Evolutionary conservation across 2,113 vertebrate species (phyloP), one percentile per base, ranked within the genome.

Genomic region (Cyanistes caeruleus): DNA sequence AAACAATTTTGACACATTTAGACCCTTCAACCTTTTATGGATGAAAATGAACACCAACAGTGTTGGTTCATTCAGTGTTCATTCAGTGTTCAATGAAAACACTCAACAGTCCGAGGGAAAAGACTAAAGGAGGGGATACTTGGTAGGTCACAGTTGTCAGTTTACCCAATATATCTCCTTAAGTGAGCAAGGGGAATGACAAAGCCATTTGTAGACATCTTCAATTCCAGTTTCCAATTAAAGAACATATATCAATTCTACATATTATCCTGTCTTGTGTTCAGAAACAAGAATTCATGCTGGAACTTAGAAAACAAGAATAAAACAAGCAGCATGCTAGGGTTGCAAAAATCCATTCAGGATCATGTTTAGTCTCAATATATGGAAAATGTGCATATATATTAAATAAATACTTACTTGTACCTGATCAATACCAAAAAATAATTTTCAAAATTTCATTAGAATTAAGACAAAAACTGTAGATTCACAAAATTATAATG

Each of bases 1-100:
- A 96, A 95, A 89, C 35, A 93, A 28, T 37, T 68, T 87, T 79
- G 84, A 90, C 82, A 79, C 24, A 37, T 85, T 82, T 78, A 75
- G 62, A 74, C 70, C 81, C 33, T 30, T 41, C 39, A 60, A 94
- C 48, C 39, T 93, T 75, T 78, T 68, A 52, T 75, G 56, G 65
- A 60, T 79, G 49, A 91, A 91, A 95, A 89, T 84, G 65, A 79
- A 37, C 33, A 78, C n/a, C n/a, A n/a, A n/a, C n/a, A n/a, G n/a
- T n/a, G n/a, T n/a, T n/a, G n/a, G n/a, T n/a, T n/a, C n/a, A n/a
- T n/a, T n/a, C n/a, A n/a, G n/a, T n/a, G n/a, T n/a, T n/a, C n/a
- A n/a, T n/a, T n/a, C n/a, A n/a, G n/a, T n/a, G n/a, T n/a, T n/a
- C n/a, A n/a, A n/a, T n/a, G n/a, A n/a, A 78, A 84, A 31, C 48